Evolutionary conservation across 2,888 invertebrate genomes (phyloP).

Genomic region (Endotricha flammealis): DNA sequence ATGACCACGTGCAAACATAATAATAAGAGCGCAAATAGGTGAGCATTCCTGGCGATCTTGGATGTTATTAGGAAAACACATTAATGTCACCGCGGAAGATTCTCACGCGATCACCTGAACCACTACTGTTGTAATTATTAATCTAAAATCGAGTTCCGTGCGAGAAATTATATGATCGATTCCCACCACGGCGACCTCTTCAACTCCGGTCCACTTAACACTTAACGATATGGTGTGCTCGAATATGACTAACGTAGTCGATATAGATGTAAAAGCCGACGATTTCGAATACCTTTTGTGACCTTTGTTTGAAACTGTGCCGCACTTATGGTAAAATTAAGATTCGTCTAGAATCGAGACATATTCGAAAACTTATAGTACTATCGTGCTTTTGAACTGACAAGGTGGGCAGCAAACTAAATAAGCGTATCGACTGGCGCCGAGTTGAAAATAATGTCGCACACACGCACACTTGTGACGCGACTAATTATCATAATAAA

Average conservation of each 20-base stretch:
- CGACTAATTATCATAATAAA: conserved; percentile 21
- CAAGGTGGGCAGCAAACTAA: conserved; percentile 26
- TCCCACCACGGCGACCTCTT: too few relatives aligned
- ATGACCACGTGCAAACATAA: not conserved
- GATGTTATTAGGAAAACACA: conserved; percentile 19
- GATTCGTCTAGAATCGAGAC: not conserved
- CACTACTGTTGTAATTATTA: not conserved
- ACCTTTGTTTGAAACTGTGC: too few relatives aligned
- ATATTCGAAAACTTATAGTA: conserved; percentile 8
- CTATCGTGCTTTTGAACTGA: conserved; percentile 13
- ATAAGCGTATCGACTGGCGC: conserved; percentile 32
- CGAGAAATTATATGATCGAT: not conserved
- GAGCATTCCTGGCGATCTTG: conserved; percentile 8
- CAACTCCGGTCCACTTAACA: too few relatives aligned
- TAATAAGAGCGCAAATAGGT: not conserved
- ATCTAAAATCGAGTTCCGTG: too few relatives aligned
- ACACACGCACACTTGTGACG: conserved; percentile 6
- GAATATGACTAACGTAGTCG: too few relatives aligned
- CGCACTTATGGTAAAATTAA: too few relatives aligned
- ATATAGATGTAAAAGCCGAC: too few relatives aligned
- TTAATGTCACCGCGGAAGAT: conserved; percentile 15
- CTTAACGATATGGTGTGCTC: too few relatives aligned
- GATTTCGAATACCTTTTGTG: too few relatives aligned
- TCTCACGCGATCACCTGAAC: conserved; percentile 17
- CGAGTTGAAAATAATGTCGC: conserved; percentile 15